A percentile compares a stretch with the other conserved stretches of the same genome.
These are phyloP conservation scores for Dioctria rufipes DNA, from an alignment of 2,888 invertebrate genomes.

Conservation along the genomic window DNA sequence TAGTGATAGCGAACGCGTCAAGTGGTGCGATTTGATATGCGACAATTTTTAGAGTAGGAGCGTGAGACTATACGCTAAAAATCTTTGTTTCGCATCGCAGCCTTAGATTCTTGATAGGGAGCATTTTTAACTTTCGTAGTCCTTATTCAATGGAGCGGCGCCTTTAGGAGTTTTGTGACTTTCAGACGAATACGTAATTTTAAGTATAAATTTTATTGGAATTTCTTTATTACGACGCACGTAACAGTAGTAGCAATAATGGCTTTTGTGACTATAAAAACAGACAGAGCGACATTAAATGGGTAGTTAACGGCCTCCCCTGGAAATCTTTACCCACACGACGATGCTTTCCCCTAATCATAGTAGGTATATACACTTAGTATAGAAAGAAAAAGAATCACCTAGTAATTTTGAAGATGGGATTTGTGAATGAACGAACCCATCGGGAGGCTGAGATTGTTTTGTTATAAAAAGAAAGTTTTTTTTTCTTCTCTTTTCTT, in stretches of 20 bases:
- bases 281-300: neutral
- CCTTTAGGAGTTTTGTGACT: slow-evolving; percentile 10
- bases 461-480: slow-evolving; percentile 5
- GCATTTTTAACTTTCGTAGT: too few relatives aligned
- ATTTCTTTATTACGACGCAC: slow-evolving; percentile 4
- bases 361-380: neutral
- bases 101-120: too few relatives aligned
- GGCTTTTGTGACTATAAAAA: slow-evolving; percentile 1
- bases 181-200: slow-evolving; percentile 2
- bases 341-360: neutral
- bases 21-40: too few relatives aligned
- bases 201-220: slow-evolving; percentile 32
- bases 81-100: too few relatives aligned
- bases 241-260: slow-evolving; percentile 9
- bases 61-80: too few relatives aligned
- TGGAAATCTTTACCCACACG: neutral
- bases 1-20: too few relatives aligned
- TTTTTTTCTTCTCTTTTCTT: slow-evolving; percentile 3
- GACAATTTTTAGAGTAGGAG: too few relatives aligned
- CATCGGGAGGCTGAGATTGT: slow-evolving; percentile 3
- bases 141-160: neutral
- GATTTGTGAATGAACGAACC: slow-evolving; percentile 2
- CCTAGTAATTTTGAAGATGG: slow-evolving; percentile 33
- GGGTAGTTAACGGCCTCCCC: too few relatives aligned
- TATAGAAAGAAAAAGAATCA: neutral